A percentile compares a stretch with the other conserved stretches of the same genome.
Evolutionary conservation across 1,140 invertebrate species (phyloP).

Genomic region (Scaptomyza pallida): DNA sequence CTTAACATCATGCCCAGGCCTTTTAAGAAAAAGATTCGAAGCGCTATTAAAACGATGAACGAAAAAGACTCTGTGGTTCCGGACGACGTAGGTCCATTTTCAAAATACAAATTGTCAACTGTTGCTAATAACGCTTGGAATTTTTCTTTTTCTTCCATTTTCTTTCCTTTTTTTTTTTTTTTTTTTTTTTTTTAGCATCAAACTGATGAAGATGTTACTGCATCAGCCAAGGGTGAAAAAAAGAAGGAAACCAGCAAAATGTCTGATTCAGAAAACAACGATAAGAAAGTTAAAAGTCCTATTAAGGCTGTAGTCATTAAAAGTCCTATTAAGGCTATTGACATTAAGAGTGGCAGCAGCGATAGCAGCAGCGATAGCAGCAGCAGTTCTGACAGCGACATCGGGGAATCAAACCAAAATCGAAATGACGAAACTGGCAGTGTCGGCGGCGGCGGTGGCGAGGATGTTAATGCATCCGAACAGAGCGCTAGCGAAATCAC

Average conservation of each 20-base stretch:
- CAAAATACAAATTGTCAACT: conserved; percentile 10
- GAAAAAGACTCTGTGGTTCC: not conserved
- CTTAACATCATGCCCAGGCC: conserved; percentile 25
- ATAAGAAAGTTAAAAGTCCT: no score
- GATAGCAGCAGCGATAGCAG: no score
- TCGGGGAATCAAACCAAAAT: no score
- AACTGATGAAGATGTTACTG: conserved; percentile 3
- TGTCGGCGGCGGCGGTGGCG: not conserved
- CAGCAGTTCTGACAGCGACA: no score
- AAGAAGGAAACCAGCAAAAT: not conserved
- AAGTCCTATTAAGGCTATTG: no score
- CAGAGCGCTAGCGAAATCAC: not conserved
- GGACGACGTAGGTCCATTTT: not conserved
- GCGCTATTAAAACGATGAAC: not conserved
- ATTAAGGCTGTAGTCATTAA: no score
- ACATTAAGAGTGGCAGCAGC: not conserved
- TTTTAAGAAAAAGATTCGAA: conserved; percentile 3
- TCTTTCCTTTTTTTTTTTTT: not conserved
- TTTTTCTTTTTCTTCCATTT: not conserved
- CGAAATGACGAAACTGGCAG: no score
- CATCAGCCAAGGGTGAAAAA: not conserved
- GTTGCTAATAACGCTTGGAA: not conserved
- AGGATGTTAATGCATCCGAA: not conserved
- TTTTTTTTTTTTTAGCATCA: not conserved
- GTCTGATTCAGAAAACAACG: no score